Conservation (phyloP, 2,113 vertebrate species). For the Neolamprologus sp. region DNA sequence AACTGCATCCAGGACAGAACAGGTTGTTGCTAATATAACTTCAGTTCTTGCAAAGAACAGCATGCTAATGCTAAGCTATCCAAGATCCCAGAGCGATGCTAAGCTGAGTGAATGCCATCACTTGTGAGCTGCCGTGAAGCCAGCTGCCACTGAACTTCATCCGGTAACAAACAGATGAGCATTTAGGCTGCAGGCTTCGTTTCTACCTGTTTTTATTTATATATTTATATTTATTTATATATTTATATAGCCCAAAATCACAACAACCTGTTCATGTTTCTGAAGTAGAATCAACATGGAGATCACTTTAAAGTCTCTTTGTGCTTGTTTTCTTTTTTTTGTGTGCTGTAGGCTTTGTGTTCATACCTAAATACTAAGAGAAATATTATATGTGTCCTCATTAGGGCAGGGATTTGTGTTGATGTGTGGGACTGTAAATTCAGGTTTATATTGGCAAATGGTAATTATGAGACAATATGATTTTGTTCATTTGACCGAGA, state of each 20-base stretch:
- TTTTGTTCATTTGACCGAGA: not conserved
- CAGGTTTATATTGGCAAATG: not conserved
- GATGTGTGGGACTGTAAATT: not conserved
- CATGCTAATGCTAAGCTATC: not conserved
- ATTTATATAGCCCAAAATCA: not conserved
- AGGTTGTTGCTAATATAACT: not conserved
- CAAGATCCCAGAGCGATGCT: not conserved
- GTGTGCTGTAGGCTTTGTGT: not conserved
- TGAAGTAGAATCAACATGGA: not conserved
- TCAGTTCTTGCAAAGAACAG: not conserved
- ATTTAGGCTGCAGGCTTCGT: not conserved
- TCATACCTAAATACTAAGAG: not conserved
- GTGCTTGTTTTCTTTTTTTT: not conserved
- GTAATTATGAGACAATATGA: not conserved
- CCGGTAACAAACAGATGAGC: not conserved
- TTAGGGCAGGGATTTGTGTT: not conserved
- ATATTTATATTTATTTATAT: not conserved
- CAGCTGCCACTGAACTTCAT: not conserved
- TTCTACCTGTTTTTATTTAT: not conserved
- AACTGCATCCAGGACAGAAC: not conserved
- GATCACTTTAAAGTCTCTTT: not conserved
- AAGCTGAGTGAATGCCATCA: not conserved
- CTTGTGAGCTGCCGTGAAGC: not conserved
- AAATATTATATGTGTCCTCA: not conserved
- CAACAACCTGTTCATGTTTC: not conserved